Base-by-base conservation (phyloP, 2,797 vertebrate species). In the Halcyon chelicuti region DNA sequence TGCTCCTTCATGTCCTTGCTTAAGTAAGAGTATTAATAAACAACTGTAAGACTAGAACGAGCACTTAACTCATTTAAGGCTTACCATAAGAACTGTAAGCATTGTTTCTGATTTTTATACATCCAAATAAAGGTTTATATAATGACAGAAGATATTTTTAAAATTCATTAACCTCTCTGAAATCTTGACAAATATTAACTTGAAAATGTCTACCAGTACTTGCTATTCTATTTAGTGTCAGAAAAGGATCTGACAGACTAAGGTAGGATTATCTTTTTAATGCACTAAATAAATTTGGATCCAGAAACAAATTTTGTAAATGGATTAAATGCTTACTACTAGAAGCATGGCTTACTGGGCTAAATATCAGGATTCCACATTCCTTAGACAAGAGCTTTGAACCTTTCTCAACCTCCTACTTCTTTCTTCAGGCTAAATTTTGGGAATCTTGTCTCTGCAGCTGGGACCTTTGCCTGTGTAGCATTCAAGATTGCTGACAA, bases 231-330 rank as follows among this genome's bases (percentile, higher is more conserved):
- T 79, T 79, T 76, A 55, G 28, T 60, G 49, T 12, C 61, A 65
- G 67, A 70, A 91, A 79, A 52, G 13, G 65, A 57, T 85, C 63
- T 79, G 40, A 77, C 44, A 86, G 49, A 61, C n/a, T 86, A 79
- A 67, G 33, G 31, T 51, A 78, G 60, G 60, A 80, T 94, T 94
- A 90, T 61, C 62, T 54, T 2, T 88, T 92, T 75, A 88, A 93
- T 73, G 22, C 54, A 72, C 25, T 54, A 83, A 66, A 78, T 79
- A 88, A 67, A 86, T 58, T 74, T 92, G 65, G 51, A 96, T 81
- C 40, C 80, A 81, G 81, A 93, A 91, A 89, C 22, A 93, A 81
- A 88, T 84, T 88, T 79, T 86, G 17, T 90, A 90, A 94, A 88
- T 90, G 66, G 85, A 94, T 97, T 93, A 96, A 83, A 86, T 86